These are phyloP conservation scores for Zophobas morio DNA, from an alignment of 1,140 invertebrate species.

Conservation along the genomic window DNA sequence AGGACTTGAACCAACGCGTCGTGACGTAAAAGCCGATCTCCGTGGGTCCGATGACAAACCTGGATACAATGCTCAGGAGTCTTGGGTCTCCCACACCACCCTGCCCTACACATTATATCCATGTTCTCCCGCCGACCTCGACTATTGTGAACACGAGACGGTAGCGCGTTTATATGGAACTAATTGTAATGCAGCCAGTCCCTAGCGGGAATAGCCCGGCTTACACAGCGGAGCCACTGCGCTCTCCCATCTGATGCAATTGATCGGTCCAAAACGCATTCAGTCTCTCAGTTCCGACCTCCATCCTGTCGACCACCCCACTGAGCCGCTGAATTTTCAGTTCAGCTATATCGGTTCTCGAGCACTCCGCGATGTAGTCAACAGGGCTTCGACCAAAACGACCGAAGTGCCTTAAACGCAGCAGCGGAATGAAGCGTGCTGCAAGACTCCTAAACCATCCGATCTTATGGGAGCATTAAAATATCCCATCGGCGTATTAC, in stretches of 20 bases:
- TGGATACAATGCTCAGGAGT: not conserved
- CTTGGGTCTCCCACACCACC: not conserved
- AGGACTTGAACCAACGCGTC: not conserved
- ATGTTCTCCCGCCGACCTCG: not conserved
- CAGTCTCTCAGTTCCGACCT: no score
- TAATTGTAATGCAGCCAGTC: not conserved
- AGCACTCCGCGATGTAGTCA: no score
- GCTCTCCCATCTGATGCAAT: not conserved
- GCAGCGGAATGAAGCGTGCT: no score
- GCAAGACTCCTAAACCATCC: no score
- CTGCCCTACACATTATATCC: not conserved
- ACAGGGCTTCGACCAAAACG: no score
- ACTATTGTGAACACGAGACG: not conserved
- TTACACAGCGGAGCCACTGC: not conserved
- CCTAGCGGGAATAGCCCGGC: not conserved
- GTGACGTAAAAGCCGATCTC: not conserved
- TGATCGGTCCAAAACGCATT: not conserved
- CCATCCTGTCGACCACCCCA: no score
- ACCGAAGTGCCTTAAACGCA: no score
- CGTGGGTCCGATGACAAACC: slow-evolving; percentile 2
- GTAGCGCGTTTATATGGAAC: not conserved
- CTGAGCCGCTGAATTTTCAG: no score
- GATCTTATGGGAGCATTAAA: no score
- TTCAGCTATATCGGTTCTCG: no score
- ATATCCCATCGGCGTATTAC: no score